Conservation (phyloP, 2,797 vertebrate genomes). For the Discoglossus pictus region DNA sequence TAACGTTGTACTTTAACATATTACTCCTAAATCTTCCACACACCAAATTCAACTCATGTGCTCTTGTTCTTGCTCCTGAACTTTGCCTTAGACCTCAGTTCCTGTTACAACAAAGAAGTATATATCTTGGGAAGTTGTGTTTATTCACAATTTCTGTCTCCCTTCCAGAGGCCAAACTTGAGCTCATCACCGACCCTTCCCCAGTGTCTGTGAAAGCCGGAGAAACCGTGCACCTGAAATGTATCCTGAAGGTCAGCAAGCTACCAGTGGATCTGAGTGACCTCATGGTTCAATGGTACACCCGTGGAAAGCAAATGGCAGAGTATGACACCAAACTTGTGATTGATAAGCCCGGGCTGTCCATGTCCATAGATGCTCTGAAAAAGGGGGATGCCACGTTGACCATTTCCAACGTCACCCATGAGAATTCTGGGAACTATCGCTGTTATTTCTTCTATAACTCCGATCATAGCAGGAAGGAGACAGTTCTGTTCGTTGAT, state of each 20-base stretch:
- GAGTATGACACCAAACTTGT: conserved; percentile 32
- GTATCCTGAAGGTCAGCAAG: background rate
- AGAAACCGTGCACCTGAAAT: conserved; percentile 29
- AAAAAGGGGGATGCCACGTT: conserved; percentile 38
- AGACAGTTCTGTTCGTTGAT: conserved; percentile 20
- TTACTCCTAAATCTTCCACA: no score
- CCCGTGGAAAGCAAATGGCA: conserved; percentile 28
- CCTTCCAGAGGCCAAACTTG: conserved; percentile 20
- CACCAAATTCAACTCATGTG: no score
- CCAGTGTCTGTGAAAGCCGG: conserved; percentile 18
- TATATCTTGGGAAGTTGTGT: no score
- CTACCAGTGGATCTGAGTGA: background rate
- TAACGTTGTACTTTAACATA: no score
- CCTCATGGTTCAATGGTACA: conserved; percentile 40
- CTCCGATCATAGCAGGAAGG: conserved; percentile 2
- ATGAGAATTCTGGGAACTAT: conserved; percentile 30
- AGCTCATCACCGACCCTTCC: background rate
- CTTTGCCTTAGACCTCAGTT: no score
- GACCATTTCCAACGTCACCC: conserved; percentile 7
- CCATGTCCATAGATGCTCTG: conserved; percentile 31
- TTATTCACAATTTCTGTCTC: background rate
- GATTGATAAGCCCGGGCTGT: background rate
- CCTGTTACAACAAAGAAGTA: no score
- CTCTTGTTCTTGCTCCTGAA: no score
- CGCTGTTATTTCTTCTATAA: conserved; percentile 39